These are phyloP conservation scores for Gorsachius goisagi DNA, from an alignment of 2,113 vertebrate species.

Conservation along the genomic window DNA sequence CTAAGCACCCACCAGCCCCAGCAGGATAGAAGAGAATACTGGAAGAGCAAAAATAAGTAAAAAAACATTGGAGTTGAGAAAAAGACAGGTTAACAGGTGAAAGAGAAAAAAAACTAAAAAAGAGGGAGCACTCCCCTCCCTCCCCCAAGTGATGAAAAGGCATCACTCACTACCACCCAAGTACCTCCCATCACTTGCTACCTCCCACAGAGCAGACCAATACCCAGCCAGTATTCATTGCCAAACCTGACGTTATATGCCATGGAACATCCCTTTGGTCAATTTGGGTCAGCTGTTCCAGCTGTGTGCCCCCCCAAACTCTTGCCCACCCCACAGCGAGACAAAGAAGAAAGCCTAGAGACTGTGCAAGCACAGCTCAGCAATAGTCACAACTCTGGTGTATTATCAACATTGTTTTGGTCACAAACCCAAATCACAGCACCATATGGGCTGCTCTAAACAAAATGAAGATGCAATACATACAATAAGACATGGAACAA, in stretches of 20 bases:
- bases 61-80: background rate
- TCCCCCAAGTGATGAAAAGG: background rate
- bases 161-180: background rate
- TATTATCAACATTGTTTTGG: background rate
- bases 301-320: background rate
- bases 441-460: background rate
- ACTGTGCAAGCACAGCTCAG: background rate
- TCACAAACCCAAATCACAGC: background rate
- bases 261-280: background rate
- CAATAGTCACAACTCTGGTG: background rate
- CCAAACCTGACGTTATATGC: background rate
- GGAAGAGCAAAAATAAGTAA: background rate
- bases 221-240: background rate
- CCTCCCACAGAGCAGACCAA: background rate
- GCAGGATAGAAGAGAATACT: fast-evolving
- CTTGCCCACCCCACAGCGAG: background rate
- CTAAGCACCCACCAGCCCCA: background rate
- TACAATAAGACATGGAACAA: background rate
- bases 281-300: background rate
- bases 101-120: background rate
- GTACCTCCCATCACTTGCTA: background rate
- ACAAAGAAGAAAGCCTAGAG: background rate
- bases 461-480: background rate
- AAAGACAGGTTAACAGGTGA: background rate
- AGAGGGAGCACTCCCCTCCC: too few species aligned